Evolutionary conservation across 2,797 vertebrate genomes (phyloP), one percentile per base, ranked within the genome.

Genomic region (Garrulus glandarius): DNA sequence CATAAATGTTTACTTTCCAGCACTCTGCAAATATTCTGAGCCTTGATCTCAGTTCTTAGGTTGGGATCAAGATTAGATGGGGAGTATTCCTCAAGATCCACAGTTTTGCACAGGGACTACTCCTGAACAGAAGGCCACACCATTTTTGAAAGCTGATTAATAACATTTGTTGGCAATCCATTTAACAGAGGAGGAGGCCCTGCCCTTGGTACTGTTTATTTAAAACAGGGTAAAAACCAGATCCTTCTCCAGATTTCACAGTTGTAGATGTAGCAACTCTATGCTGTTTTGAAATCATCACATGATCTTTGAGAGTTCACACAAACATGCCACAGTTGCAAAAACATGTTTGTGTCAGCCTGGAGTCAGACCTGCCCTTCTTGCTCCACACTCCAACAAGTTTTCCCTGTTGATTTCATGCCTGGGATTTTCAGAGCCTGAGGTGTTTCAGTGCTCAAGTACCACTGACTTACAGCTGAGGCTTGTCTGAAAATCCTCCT

Each of bases 341-440:
- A 96, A 97, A 96, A 94, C 95, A 96, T 95, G 94, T 95, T 95
- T 97, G 60, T 92, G 86, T 93, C 86, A 87, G 90, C 60, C 71
- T 65, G 78, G 26, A 92, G 63, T 13, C 26, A 91, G 88, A 95
- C 84, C 78, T 95, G 77, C 92, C 93, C 83, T 84, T 91, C 69
- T 94, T 70, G 75, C 86, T 74, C 65, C 68, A 74, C 67, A 80
- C 5, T 16, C 44, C 71, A 83, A 18, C 5, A 41, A 87, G 70
- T 82, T 68, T 80, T 81, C 49, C 83, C 78, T 79, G 18, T 63
- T 68, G 59, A 77, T 84, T 76, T 74, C 18, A 55, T 22, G 52
- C 46, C 1, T 30, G 67, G 59, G 77, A 79, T 88, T 95, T 96
- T 88, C 69, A 91, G 90, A 77, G 52, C 84, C 78, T 21, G 46